Conservation (phyloP, 2,888 invertebrate genomes). For the Chymomyza procnemis region DNA sequence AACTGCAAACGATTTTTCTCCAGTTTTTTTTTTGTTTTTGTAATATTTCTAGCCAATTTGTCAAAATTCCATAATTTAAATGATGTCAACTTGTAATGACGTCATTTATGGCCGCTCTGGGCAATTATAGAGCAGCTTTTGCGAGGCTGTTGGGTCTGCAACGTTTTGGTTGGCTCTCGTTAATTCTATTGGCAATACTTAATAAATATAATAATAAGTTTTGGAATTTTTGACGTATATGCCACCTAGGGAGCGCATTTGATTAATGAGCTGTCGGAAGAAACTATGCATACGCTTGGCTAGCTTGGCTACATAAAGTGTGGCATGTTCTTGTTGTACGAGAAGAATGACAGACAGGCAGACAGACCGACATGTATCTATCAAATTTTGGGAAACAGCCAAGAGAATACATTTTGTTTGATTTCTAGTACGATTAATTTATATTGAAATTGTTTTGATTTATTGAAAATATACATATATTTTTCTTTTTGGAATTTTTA, state of each 20-base stretch:
- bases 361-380: background rate
- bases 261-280: background rate
- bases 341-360: background rate
- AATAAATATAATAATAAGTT: background rate
- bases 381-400: background rate
- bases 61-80: background rate
- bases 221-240: background rate
- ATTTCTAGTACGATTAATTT: background rate
- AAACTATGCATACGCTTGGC: background rate
- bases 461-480: background rate
- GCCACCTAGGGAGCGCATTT: background rate
- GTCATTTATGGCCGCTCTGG: background rate
- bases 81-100: background rate
- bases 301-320: background rate
- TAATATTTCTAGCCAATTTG: background rate
- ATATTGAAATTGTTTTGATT: background rate
- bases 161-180: background rate
- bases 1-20: background rate
- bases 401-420: background rate
- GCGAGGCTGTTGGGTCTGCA: background rate
- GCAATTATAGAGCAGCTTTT: background rate
- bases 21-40: background rate
- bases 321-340: background rate
- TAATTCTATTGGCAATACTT: background rate
- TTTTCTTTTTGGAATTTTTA: background rate